Percentiles rank a stretch among this genome's conserved stretches.
These are phyloP conservation scores for Oryzias sinensis DNA, from an alignment of 2,797 vertebrate species.

Conservation along the genomic window DNA sequence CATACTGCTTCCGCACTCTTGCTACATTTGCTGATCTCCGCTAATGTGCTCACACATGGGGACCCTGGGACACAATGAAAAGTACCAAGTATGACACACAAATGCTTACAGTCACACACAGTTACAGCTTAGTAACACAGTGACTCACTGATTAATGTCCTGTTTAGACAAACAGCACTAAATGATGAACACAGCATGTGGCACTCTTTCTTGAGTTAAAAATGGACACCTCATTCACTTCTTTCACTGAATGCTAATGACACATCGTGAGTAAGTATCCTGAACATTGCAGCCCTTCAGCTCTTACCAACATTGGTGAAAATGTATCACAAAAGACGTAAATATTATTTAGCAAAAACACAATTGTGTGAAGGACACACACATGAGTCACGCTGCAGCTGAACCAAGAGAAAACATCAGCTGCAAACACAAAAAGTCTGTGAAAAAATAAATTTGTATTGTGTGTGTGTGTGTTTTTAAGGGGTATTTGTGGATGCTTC, in stretches of 20 bases:
- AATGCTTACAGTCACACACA: constrained; percentile 21
- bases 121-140: constrained; percentile 28
- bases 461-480: constrained; percentile 15
- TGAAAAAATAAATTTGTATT: not conserved
- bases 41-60: constrained; percentile 21
- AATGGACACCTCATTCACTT: constrained; percentile 21
- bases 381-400: constrained; percentile 51
- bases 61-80: constrained; percentile 56
- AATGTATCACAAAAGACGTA: constrained; percentile 36
- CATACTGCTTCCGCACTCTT: constrained; percentile 35
- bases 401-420: constrained; percentile 33
- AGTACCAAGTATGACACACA: constrained; percentile 56
- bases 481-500: constrained; percentile 43
- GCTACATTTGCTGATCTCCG: constrained; percentile 46
- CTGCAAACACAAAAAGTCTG: not conserved
- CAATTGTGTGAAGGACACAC: constrained; percentile 25
- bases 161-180: constrained; percentile 52
- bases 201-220: constrained; percentile 32
- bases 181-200: constrained; percentile 10
- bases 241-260: constrained; percentile 37
- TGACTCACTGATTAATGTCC: constrained; percentile 45
- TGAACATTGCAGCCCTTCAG: constrained; percentile 42
- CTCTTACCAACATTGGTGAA: constrained; percentile 35
- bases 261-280: constrained; percentile 55
- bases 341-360: constrained; percentile 50